Base-by-base conservation (phyloP, 2,888 invertebrate genomes). In the Plutella xylostella region DNA sequence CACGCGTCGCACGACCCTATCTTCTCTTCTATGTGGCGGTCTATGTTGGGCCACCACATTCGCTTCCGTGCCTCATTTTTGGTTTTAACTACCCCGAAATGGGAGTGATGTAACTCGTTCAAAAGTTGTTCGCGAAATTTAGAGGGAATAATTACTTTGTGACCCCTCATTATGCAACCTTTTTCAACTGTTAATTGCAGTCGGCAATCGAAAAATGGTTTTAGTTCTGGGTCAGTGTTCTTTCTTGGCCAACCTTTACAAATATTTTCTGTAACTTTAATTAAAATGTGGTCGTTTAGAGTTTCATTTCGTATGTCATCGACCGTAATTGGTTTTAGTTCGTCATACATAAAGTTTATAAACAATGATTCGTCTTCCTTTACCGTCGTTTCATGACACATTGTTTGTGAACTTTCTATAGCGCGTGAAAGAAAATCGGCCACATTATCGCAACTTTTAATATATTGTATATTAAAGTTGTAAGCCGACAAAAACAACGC, bases 1-100 rank as follows among this genome's bases (percentile, higher is more conserved):
- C 53, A 53, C 1, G 45, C 28, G 3, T 15, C 33, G 33, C 50
- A 51, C 1, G 46, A 33, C 1, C 48, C 50, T 37, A 50, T 41
- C 37, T 45, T 50, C 11, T 46, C 30, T 42, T 51, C 51, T 3
- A 51, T 46, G 15, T 48, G 25, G 19, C 34, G 34, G 41, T 51
- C 48, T 1, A 53, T 48, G 30, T 45, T 34, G 0, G 47, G 48
- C 48, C 46, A 53, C 48, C 51, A 53, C 45, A 49, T 44, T 20
- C 47, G 43, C 9, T 1, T 9, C 20, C 47, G 22, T 3, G 50
- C 49, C 22, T 48, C 45, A 11, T 25, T n/a, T 46, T 53, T 53
- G 1, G 48, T 51, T 42, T 52, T 52, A 7, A 51, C 48, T 2
- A 51, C 43, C 3, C 49, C 49, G 20, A 51, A 48, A 39, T 49